Evolutionary conservation across 2,888 invertebrate genomes (phyloP), one percentile per base, ranked within the genome.

Genomic region (Drosophila macrospina): DNA sequence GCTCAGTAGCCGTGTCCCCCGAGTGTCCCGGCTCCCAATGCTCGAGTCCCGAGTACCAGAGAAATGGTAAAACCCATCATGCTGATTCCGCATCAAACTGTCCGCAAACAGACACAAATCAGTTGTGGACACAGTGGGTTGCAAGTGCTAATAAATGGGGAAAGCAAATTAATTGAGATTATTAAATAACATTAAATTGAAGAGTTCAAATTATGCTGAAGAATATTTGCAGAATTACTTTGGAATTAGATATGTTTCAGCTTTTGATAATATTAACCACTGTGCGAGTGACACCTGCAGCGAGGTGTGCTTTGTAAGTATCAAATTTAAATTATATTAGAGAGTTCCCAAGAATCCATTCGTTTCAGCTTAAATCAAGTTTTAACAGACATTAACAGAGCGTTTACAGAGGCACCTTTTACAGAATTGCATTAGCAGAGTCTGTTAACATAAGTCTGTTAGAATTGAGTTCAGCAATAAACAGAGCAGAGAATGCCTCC

Each of bases 51-150:
- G 20, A 24, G 11, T 37, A 36, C 36, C 42, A 30, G 10, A 37
- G 15, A 60, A 36, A 13, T 65, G 36, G 28, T 26, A 37, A 48
- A 15, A 1, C 48, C 28, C 39, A 42, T 45, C 55, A 41, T 37
- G 28, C 26, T 34, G 30, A 41, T 56, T 61, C 51, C 62, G 45
- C 68, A 39, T 54, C 48, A 16, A 37, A 45, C 30, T 36, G 69
- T 44, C 34, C 48, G 26, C 52, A 34, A 42, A 24, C 6, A 20
- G 32, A n/a, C 32, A 54, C 45, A 45, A 39, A 24, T 54, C 24
- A 20, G 8, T 26, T 20, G 34, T 3, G 39, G 15, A 11, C n/a
- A 69, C 70, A 51, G 68, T 73, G 74, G 11, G 2, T 10, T 10
- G 5, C 10, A 8, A 16, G 4, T 24, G n/a, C 5, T 15, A 13